Evolutionary conservation across 2,888 invertebrate species (phyloP), one percentile per base, ranked within the genome.

Genomic region (Agrochola lychnidis): DNA sequence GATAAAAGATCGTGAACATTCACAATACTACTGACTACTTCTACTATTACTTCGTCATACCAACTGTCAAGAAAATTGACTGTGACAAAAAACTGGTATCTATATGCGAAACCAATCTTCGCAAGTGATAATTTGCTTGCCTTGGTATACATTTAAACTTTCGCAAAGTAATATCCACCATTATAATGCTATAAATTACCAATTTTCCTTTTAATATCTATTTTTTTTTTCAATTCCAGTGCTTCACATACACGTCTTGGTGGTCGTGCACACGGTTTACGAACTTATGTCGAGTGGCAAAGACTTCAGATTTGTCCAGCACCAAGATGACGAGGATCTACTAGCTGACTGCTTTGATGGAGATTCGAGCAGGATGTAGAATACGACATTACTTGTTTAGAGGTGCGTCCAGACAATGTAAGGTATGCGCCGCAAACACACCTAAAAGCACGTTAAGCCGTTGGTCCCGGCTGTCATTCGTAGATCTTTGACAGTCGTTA

Each of bases 261-360:
- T 90, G 10, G 89, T 89, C 12, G 84, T 92, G 12, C 87, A 92
- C 71, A 84, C 90, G 6, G 80, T 84, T 30, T 93, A 92, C 74
- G 92, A 92, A 16, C 70, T 83, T 30, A 90, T 92, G 91, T 78
- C 68, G 51, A 79, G 57, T 4, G 88, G 89, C 2, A 87, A 83
- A 69, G 40, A 76, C 48, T 86, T 88, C 30, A 84, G 82, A 22
- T 79, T 81, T 62, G 70, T 45, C 2, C 59, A 66, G 7, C 84
- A 72, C 0, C 9, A 53, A 5, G 66, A 84, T 3, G 89, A 88
- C 1, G 86, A 86, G 64, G 83, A 86, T 19, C 75, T 71, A 0
- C 73, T 90, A 0, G 70, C 81, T 25, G 85, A 88, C 0, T 81
- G 78, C 61, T 87, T 87, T 30, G 87, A 88, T 42, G 69, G 48